Percentiles rank a stretch among this genome's conserved stretches.
Evolutionary conservation across 92 coral and sea anemone species (phyloP).

Genomic region (Zoanthus sociatus): DNA sequence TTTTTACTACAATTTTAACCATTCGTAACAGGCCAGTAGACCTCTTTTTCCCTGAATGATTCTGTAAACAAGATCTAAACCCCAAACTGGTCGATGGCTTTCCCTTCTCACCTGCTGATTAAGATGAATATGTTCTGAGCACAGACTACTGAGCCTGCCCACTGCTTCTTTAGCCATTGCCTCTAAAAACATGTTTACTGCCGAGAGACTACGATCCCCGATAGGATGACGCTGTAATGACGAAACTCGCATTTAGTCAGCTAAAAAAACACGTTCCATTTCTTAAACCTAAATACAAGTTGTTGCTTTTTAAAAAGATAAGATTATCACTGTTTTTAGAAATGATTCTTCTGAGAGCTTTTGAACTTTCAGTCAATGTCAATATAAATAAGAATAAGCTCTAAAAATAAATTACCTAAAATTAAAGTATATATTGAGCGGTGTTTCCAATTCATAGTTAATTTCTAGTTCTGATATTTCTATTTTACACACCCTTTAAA

Average conservation of each 20-base stretch:
- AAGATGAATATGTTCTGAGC: constrained; percentile 89
- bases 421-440: too few relatives aligned
- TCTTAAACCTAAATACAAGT: not conserved
- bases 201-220: constrained; percentile 97
- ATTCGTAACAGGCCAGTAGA: too few relatives aligned
- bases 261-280: not conserved
- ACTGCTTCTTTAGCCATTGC: constrained; percentile 98
- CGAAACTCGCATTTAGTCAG: not conserved
- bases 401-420: too few relatives aligned
- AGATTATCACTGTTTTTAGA: not conserved
- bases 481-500: too few relatives aligned
- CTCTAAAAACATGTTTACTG: constrained; percentile 94
- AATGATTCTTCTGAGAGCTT: too few relatives aligned
- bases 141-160: constrained; percentile 81
- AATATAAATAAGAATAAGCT: too few relatives aligned
- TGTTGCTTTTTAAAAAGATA: not conserved
- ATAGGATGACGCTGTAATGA: constrained; percentile 89
- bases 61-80: too few relatives aligned
- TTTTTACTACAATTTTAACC: too few relatives aligned
- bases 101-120: constrained; percentile 82
- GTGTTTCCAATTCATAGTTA: too few relatives aligned
- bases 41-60: too few relatives aligned
- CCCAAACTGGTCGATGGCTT: not conserved
- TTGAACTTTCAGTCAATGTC: too few relatives aligned
- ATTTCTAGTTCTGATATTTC: too few relatives aligned